Base-by-base conservation (phyloP, 1,140 invertebrate genomes). In the Drosophila asahinai region DNA sequence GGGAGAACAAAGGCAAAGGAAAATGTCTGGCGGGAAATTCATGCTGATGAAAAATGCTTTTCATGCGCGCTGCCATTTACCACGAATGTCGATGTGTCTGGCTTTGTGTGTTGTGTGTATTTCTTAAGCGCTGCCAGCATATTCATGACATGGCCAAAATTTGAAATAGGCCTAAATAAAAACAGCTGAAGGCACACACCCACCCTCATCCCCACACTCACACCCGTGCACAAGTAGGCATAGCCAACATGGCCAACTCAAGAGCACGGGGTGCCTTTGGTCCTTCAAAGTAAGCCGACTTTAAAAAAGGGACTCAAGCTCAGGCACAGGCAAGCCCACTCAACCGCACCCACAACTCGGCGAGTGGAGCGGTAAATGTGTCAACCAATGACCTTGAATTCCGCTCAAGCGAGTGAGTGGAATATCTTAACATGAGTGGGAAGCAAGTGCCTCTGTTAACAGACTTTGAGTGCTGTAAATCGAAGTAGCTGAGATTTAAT, bases 1-100 rank as follows among this genome's bases (percentile, higher is more conserved):
- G 55, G 52, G 77, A 90, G 77, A 89, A 89, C 86, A 89, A 89
- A 90, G 54, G 54, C 54, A 57, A 57, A 40, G 54, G 86, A 60
- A 82, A 77, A 86, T 80, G 79, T 82, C 75, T 91, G 82, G 80
- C 78, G 76, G 75, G 78, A 90, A 86, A 90, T 86, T 90, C 79
- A 66, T 84, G 86, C 76, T 90, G 86, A 90, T 90, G 86, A 90
- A 90, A 90, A 90, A 90, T 90, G 86, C 80, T 86, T 90, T 90
- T 77, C 81, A 89, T 81, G 84, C 81, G 86, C 86, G 63, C 74
- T 73, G 74, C 84, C 81, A 86, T 90, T 89, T 84, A 74, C 81
- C 63, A 83, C 61, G 73, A 80, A 84, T 71, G 64, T 80, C 78
- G 66, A 80, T 83, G 72, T 63, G 61, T 77, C 58, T 65, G 66